These are phyloP conservation scores for Bufo bufo DNA, from an alignment of 2,113 vertebrate species.

Conservation along the genomic window DNA sequence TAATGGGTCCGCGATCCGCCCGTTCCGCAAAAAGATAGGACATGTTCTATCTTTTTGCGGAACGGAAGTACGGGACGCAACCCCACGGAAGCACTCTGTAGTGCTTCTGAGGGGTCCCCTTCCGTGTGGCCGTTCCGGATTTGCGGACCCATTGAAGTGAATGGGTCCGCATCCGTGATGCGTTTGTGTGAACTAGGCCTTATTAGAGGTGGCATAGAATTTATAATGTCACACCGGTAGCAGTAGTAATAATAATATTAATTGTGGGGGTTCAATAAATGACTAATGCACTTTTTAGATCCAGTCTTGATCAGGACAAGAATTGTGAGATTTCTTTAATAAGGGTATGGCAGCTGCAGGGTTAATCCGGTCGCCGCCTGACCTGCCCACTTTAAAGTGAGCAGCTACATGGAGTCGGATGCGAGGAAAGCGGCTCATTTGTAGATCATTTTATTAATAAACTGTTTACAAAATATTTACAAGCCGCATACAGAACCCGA, in stretches of 20 bases:
- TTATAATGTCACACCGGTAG: too few species aligned
- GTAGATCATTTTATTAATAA: slow-evolving; percentile 53
- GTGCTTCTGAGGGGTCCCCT: too few species aligned
- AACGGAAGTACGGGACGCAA: too few species aligned
- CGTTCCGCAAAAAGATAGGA: too few species aligned
- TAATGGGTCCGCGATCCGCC: too few species aligned
- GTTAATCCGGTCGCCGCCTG: background rate
- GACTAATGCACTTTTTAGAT: background rate
- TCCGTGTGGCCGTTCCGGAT: too few species aligned
- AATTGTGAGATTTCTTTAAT: background rate
- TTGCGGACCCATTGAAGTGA: too few species aligned
- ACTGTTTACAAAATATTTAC: slow-evolving; percentile 54
- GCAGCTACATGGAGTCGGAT: background rate
- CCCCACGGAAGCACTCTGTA: too few species aligned
- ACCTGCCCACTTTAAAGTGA: background rate
- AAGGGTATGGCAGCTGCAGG: background rate
- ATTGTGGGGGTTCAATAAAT: background rate
- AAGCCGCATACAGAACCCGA: slow-evolving; percentile 15
- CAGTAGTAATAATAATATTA: background rate
- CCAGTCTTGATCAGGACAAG: background rate
- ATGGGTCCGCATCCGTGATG: too few species aligned
- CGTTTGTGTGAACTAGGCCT: too few species aligned
- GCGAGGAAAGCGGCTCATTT: slow-evolving; percentile 38
- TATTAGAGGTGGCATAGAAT: too few species aligned
- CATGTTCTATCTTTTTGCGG: too few species aligned